Evolutionary conservation across 2,888 invertebrate species (phyloP), one percentile per base, ranked within the genome.

Genomic region (Scaeva pyrastri): DNA sequence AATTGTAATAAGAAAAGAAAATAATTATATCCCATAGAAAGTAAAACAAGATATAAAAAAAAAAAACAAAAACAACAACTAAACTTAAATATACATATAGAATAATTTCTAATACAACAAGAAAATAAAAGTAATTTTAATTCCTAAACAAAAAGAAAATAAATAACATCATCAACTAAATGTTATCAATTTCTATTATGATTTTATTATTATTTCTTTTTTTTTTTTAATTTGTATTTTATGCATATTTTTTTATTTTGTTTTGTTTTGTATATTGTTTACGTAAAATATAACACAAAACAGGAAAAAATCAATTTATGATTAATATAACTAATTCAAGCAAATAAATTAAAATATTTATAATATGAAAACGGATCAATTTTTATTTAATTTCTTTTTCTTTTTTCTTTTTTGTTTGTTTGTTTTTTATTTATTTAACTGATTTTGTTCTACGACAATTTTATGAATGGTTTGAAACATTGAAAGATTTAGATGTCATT

Each of bases 311-410:
- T 45, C 55, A 62, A 70, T 76, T 70, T 74, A 81, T 85, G 73
- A 72, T 77, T 85, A 85, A 85, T 72, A 82, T 56, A 78, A 86
- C 86, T 82, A 86, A 86, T 86, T 86, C 73, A 86, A 81, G 70
- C 62, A 86, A 86, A 86, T 86, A 86, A 86, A 86, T 82, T 81
- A 86, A 86, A 86, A 86, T 86, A 86, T 86, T 86, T 86, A 86
- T 86, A 86, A 86, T 78, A 73, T 73, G 71, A 86, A 82, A 77
- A 74, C 41, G 52, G 50, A 86, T 41, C 14, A 73, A 68, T 45
- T 58, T 72, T 60, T 58, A 58, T 55, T 83, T 52, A 52, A 48
- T 12, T 80, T 52, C 21, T 62, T 80, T 75, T 5, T 4, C 14
- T 39, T 66, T 8, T 60, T 39, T 55, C 23, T 73, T 73, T 43